phyloP scores from a whole-genome alignment of 2,113 vertebrate genomes.

The Petrocephalus microphthalmus region DNA sequence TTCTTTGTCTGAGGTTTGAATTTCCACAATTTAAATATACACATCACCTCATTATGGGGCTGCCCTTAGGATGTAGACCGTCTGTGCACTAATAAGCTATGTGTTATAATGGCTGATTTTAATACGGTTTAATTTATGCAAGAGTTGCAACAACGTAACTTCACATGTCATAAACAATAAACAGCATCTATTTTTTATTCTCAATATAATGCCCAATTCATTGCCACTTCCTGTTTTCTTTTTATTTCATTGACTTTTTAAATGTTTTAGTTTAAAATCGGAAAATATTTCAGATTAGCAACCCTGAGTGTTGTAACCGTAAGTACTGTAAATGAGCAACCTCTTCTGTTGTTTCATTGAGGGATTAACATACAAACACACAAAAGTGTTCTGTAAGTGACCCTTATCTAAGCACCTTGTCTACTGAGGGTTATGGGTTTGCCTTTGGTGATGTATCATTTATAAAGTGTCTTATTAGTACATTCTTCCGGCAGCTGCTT shows the following conservation, averaged over 20 bases:
- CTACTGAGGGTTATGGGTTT: conserved; percentile 27
- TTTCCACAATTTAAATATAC: conserved; percentile 39
- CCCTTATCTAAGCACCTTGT: background rate
- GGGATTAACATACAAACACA: background rate
- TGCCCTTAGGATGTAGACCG: conserved; percentile 35
- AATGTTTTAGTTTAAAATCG: background rate
- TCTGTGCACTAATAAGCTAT: conserved; percentile 40
- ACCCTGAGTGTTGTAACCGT: background rate
- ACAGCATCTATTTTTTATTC: background rate
- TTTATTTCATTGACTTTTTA: background rate
- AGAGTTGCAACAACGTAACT: conserved; percentile 29
- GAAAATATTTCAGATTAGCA: background rate
- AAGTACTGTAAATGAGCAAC: background rate
- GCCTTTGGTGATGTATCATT: conserved; percentile 68
- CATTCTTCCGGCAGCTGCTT: conserved; percentile 66
- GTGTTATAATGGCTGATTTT: conserved; percentile 37
- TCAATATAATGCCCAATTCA: background rate
- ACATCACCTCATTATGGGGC: conserved; percentile 33
- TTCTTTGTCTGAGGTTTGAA: conserved; percentile 35
- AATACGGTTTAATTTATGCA: conserved; percentile 43
- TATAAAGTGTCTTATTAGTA: conserved; percentile 70
- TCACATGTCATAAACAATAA: conserved; percentile 30
- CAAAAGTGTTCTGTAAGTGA: background rate
- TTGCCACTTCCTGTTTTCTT: background rate
- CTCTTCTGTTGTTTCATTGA: background rate